Base-by-base conservation (phyloP, 2,797 vertebrate genomes). In the Gobio occitaniae region DNA sequence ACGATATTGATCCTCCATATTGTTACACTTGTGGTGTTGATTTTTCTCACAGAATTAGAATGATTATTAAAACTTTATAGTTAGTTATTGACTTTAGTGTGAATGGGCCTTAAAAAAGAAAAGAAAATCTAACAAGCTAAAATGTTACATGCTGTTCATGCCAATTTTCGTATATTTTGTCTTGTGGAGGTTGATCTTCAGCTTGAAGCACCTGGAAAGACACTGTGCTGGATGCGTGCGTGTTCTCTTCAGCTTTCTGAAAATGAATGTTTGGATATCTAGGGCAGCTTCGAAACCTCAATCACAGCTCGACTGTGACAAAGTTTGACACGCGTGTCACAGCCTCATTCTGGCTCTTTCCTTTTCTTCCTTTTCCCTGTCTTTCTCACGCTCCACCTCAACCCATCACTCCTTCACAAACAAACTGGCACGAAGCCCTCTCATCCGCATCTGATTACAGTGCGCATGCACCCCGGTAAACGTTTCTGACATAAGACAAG, bases 401-500 rank as follows among this genome's bases (percentile, higher is more conserved):
- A 29, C 44, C 25, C 19, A 10, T 85, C 68, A 69, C 13, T 85
- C 47, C 41, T 41, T 54, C 47, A 16, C 72, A 56, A 84, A 72
- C 68, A 41, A 70, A 66, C 48, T 72, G 66, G 82, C 65, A 81
- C 47, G 32, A 86, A 84, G 74, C 54, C 61, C 69, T 82, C 75
- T 84, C 74, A 84, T 79, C 82, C 52, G 44, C 72, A 78, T 82
- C 82, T 88, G 79, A 85, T 88, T 84, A 86, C 79, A 82, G 69
- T 76, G 81, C 79, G 32, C 54, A 50, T 78, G 50, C 56, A 59
- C 41, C 47, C 12, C 3, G 17, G 82, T 86, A 86, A 86, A 84
- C 29, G 56, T 71, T 72, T 79, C 65, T 84, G 78, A 88, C 82
- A 68, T 82, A 32, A n/a, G 44, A 82, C 21, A 66, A 38, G 12